Evolutionary conservation across 1,140 invertebrate genomes (phyloP), one percentile per base, ranked within the genome.

Genomic region (Tribolium castaneum): DNA sequence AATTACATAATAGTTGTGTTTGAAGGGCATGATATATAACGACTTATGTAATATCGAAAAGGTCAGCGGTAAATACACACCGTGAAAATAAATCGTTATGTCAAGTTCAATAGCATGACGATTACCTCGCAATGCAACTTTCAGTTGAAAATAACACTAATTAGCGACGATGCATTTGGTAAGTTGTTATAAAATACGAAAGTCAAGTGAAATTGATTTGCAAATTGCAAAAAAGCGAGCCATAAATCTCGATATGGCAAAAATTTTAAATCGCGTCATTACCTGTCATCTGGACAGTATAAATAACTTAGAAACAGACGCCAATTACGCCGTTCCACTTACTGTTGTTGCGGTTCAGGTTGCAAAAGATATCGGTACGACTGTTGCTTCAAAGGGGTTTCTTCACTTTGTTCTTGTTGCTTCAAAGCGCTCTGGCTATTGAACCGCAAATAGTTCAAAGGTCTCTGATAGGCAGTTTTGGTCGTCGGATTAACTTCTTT

Each of bases 401-500:
- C 71, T 73, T 73, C 71, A 35, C 16, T 66, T 54, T 73, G 49
- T n/a, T 73, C 71, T 52, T 73, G 71, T 54, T 45, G 39, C 39
- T 73, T 73, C 71, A 34, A 51, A 49, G 39, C 52, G 54, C 71
- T 73, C 9, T 51, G 52, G 25, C 52, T 22, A 54, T 54, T 73
- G 22, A 52, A 72, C 45, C 50, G 71, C 54, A 51, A 34, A 30
- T 72, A 51, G 19, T 73, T 73, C 13, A 13, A 7, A 25, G 49
- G 49, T 35, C 25, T 52, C 22, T 73, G 25, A 30, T 73, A 73
- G 3, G 52, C n/a, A 35, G 73, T 75, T 62, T 45, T 56, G 3
- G 73, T 75, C 6, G 73, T 75, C 6, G 73, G 73, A 50, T 62
- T 75, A 19, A 75, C 73, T 50, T 75, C 73, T 75, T 75, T 75